Evolutionary conservation across 2,888 invertebrate genomes (phyloP).

Genomic region (Aphelenchoides bicaudatus): DNA sequence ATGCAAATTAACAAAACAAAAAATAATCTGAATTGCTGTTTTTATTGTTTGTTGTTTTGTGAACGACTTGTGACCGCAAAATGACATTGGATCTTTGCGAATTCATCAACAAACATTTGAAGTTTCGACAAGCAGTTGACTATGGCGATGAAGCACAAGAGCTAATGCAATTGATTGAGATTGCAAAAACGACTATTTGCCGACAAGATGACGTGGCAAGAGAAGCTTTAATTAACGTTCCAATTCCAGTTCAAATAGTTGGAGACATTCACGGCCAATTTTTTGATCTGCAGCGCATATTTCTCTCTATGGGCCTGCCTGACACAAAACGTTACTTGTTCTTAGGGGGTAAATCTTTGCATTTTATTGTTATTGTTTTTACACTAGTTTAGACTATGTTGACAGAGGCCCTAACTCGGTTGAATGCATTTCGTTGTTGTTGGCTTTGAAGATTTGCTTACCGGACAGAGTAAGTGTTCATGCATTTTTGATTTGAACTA

Average conservation of each 20-base stretch:
- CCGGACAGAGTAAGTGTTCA: constrained; percentile 34
- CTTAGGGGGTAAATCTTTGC: too few relatives aligned
- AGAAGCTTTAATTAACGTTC: constrained; percentile 22
- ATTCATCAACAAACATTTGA: constrained; percentile 5
- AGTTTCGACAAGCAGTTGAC: constrained; percentile 12
- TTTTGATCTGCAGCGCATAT: constrained; percentile 32
- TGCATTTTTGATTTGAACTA: not conserved
- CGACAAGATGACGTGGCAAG: constrained; percentile 15
- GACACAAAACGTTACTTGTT: too few relatives aligned
- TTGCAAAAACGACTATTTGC: constrained; percentile 25
- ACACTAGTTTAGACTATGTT: constrained; percentile 49
- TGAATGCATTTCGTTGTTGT: constrained; percentile 45
- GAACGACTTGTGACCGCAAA: too few relatives aligned
- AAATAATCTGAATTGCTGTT: too few relatives aligned
- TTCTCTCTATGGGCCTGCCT: constrained; percentile 28
- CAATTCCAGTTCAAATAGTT: constrained; percentile 31
- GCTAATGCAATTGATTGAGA: constrained; percentile 28
- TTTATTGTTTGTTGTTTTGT: too few relatives aligned
- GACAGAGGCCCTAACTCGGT: constrained; percentile 53
- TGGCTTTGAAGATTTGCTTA: constrained; percentile 49
- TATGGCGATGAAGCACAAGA: constrained; percentile 30
- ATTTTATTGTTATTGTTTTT: too few relatives aligned
- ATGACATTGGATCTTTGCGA: constrained; percentile 10
- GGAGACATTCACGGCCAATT: constrained; percentile 38
- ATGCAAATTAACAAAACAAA: too few relatives aligned